Percentiles rank a stretch among this genome's conserved stretches.
Evolutionary conservation across 1,140 invertebrate genomes (phyloP).

Genomic region (Tetraneura akinire): DNA sequence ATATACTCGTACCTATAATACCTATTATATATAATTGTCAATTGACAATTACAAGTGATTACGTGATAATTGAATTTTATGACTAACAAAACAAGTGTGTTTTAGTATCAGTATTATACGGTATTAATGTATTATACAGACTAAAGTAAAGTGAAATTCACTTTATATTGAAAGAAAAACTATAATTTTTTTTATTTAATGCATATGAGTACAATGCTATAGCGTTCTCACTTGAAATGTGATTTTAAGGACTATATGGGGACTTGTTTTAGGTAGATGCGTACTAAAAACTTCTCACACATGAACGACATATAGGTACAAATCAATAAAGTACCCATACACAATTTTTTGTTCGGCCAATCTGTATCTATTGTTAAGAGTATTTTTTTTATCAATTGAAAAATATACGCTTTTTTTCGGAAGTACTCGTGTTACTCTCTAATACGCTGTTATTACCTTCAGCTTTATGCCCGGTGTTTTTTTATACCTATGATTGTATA

Average conservation of each 20-base stretch:
- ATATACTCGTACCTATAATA: no score
- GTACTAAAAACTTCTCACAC: not conserved
- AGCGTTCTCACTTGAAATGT: not conserved
- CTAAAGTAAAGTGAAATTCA: no score
- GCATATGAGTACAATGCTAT: no score
- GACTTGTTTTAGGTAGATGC: not conserved
- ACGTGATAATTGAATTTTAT: no score
- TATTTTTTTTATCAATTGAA: slow-evolving; percentile 37
- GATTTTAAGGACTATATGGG: not conserved
- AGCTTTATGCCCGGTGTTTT: slow-evolving; percentile 23
- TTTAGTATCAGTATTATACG: no score
- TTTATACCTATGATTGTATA: slow-evolving; percentile 9
- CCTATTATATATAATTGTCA: no score
- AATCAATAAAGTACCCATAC: slow-evolving; percentile 24
- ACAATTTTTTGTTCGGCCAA: not conserved
- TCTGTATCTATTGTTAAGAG: not conserved
- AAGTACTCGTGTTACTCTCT: slow-evolving; percentile 48
- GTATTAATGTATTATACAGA: no score
- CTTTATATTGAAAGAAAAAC: no score
- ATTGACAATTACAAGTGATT: no score
- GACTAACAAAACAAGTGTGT: no score
- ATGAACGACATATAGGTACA: not conserved
- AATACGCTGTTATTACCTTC: slow-evolving; percentile 23
- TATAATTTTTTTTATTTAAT: no score
- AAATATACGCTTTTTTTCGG: slow-evolving; percentile 32